Percentiles rank a stretch among this genome's conserved stretches.
Conservation (phyloP, 2,113 vertebrate species). For the Cnemophilus loriae region DNA sequence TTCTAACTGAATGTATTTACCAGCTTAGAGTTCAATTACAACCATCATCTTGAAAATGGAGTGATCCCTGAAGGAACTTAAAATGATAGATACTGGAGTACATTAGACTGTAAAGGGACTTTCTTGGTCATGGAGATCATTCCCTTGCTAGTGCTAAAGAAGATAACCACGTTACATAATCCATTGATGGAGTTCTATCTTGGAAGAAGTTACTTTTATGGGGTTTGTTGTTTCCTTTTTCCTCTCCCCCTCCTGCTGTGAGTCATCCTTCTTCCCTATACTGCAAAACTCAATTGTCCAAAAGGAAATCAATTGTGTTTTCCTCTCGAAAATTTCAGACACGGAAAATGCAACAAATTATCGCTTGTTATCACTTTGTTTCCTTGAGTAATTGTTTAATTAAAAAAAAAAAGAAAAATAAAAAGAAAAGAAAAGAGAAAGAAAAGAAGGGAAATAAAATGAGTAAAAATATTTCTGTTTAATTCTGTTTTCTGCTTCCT, state of each 20-base stretch:
- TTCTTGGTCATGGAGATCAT: neutral
- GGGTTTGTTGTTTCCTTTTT: neutral
- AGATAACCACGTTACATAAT: neutral
- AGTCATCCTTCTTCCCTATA: neutral
- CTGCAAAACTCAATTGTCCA: neutral
- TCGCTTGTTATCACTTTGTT: neutral
- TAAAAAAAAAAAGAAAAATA: neutral
- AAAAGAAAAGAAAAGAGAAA: no score
- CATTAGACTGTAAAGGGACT: neutral
- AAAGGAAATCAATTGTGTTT: neutral
- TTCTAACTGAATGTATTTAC: neutral
- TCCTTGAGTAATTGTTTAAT: neutral
- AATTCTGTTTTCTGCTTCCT: neutral
- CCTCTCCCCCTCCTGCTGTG: neutral
- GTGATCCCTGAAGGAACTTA: conserved; percentile 17
- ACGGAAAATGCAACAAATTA: neutral
- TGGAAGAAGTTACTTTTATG: neutral
- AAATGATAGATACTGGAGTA: neutral
- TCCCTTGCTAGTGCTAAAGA: conserved; percentile 4
- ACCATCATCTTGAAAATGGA: neutral
- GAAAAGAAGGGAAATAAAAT: neutral
- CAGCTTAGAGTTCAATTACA: conserved; percentile 6
- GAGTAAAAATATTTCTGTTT: neutral
- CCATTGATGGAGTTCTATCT: conserved; percentile 15
- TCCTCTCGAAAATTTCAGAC: neutral